phyloP scores from a whole-genome alignment of 2,113 vertebrate species.

The Urocolius indicus region DNA sequence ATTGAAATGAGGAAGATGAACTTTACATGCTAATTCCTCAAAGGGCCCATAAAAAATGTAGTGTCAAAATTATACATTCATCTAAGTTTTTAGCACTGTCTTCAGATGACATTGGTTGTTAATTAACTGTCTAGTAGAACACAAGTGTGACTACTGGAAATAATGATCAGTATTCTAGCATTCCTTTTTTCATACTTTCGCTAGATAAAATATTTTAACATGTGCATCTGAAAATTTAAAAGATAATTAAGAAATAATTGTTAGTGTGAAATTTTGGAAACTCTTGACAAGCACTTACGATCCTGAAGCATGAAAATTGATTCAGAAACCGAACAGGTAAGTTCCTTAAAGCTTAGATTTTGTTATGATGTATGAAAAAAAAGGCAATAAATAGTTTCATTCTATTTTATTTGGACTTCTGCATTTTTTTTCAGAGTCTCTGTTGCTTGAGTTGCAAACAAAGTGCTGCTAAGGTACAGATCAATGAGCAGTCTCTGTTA shows the following conservation, averaged over 20 bases:
- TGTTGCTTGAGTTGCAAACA: neutral
- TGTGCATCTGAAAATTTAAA: neutral
- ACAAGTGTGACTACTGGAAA: neutral
- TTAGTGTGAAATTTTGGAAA: neutral
- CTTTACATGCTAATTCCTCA: neutral
- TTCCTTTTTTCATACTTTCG: neutral
- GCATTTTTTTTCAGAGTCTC: neutral
- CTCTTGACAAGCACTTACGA: neutral
- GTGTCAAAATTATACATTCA: neutral
- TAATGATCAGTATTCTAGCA: neutral
- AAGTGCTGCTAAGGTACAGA: neutral
- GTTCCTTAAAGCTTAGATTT: neutral
- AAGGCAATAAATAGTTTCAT: neutral
- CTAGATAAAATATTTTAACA: neutral
- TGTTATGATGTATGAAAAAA: conserved; percentile 10
- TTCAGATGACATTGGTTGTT: neutral
- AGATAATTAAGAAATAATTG: neutral
- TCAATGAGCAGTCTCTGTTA: neutral
- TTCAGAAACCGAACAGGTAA: neutral
- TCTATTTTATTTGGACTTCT: neutral
- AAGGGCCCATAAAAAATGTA: conserved; percentile 9
- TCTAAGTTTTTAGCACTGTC: neutral
- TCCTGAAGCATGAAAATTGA: neutral
- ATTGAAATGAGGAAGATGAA: conserved; percentile 54
- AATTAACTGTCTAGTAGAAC: conserved; percentile 14